A percentile compares a stretch with the other conserved stretches of the same genome.
Conservation (phyloP, 1,140 invertebrate genomes). For the Bicyclus anynana region DNA sequence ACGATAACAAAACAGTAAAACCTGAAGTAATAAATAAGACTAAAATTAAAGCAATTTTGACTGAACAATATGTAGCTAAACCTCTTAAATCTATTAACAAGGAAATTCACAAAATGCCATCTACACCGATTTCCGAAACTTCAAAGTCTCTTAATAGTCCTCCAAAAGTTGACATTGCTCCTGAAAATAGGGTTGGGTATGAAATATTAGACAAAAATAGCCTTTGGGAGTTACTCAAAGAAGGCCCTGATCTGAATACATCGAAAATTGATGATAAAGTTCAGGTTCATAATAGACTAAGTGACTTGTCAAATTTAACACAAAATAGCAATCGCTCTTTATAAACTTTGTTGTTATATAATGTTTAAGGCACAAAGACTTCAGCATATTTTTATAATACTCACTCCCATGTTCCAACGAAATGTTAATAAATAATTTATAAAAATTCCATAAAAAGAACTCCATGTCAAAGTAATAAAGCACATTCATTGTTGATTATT, state of each 20-base stretch:
- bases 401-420: constrained; percentile 23
- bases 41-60: constrained; percentile 33
- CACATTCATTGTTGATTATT: constrained; percentile 60
- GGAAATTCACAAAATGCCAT: constrained; percentile 75
- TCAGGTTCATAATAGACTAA: constrained; percentile 51
- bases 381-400: constrained; percentile 70
- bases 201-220: constrained; percentile 78
- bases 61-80: constrained; percentile 45
- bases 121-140: constrained; percentile 70
- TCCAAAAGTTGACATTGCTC: constrained; percentile 57
- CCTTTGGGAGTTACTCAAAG: constrained; percentile 79
- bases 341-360: constrained; percentile 68
- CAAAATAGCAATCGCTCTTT: constrained; percentile 58
- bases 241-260: constrained; percentile 56
- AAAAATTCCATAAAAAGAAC: constrained; percentile 3
- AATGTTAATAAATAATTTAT: constrained; percentile 10
- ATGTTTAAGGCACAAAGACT: constrained; percentile 68
- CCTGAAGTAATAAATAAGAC: constrained; percentile 39
- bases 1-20: constrained; percentile 35
- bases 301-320: constrained; percentile 45
- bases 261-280: constrained; percentile 60
- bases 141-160: constrained; percentile 53
- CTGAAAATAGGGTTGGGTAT: constrained; percentile 77
- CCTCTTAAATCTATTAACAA: constrained; percentile 76
- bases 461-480: constrained; percentile 27